Evolutionary conservation across 2,113 vertebrate genomes (phyloP), one percentile per base, ranked within the genome.

Genomic region (Pogona vitticeps): DNA sequence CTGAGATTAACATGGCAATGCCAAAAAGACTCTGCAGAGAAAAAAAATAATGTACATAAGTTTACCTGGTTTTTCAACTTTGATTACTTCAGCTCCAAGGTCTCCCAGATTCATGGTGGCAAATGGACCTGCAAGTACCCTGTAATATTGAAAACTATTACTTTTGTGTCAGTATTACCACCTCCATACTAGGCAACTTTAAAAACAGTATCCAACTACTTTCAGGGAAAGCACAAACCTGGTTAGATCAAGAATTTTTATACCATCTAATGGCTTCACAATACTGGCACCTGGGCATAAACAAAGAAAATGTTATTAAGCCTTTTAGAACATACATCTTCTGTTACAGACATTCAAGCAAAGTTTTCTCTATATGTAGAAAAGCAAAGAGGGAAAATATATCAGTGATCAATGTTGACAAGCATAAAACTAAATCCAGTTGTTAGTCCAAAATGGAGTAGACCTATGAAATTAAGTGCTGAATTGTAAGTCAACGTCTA

Each of bases 31-130:
- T 28, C 21, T 36, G 56, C 31, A 36, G 3, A 76, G 33, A 67
- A 78, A 38, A 68, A 2, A 6, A 77, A 20, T 1, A 81, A 46
- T 65, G 26, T 33, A 21, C 86, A 86, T 63, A 72, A 20, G 23
- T 92, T 96, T 94, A 97, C 98, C 98, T 94, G 98, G 98, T 93
- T 94, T 96, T 96, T 99, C 98, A 83, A 99, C 98, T 94, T 99
- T 99, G 92, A 99, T 98, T 59, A 99, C 96, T 94, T 99, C 98
- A 61, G 98, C 98, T 86, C 98, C 98, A 83, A 99, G 96, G 89
- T 99, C 98, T 94, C 97, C 98, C 76, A 99, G 97, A 94, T 99
- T 98, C 98, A 99, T 99, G 65, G 98, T 98, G 86, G 98, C 97
- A 94, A 99, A 99, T 23, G 98, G 98, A 72, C 98, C 98, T 2